Percentiles rank a stretch among this genome's conserved stretches.
These are phyloP conservation scores for Phalacrocorax brasilianus DNA, from an alignment of 2,113 vertebrate genomes.

Conservation along the genomic window DNA sequence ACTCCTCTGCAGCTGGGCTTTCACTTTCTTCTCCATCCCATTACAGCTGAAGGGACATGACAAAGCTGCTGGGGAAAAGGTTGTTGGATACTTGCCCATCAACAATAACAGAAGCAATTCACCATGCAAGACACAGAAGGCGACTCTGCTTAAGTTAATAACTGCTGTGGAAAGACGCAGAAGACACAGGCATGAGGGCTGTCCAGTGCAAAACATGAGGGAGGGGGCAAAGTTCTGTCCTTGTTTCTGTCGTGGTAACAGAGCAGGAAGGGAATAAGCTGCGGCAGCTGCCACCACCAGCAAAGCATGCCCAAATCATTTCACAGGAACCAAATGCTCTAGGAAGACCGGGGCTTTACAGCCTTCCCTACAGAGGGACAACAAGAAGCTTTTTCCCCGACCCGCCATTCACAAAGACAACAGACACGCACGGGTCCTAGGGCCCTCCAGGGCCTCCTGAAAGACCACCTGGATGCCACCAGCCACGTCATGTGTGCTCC, in stretches of 20 bases:
- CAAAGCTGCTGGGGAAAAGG: background rate
- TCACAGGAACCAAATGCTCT: background rate
- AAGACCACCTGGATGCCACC: background rate
- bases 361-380: background rate
- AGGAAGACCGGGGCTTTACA: background rate
- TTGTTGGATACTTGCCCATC: background rate
- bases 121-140: background rate
- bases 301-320: background rate
- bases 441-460: background rate
- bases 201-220: background rate
- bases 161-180: background rate
- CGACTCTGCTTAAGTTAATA: background rate
- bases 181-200: fast-evolving
- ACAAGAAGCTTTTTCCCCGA: fast-evolving
- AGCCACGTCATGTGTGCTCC: fast-evolving
- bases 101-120: background rate
- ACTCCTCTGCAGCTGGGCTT: background rate
- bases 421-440: fast-evolving
- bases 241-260: background rate
- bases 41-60: background rate
- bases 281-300: background rate
- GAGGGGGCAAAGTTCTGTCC: background rate
- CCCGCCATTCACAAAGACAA: background rate
- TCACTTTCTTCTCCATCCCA: background rate
- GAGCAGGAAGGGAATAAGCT: background rate